These are phyloP conservation scores for Dryocosmus kuriphilus DNA, from an alignment of 2,888 invertebrate species.

Conservation along the genomic window DNA sequence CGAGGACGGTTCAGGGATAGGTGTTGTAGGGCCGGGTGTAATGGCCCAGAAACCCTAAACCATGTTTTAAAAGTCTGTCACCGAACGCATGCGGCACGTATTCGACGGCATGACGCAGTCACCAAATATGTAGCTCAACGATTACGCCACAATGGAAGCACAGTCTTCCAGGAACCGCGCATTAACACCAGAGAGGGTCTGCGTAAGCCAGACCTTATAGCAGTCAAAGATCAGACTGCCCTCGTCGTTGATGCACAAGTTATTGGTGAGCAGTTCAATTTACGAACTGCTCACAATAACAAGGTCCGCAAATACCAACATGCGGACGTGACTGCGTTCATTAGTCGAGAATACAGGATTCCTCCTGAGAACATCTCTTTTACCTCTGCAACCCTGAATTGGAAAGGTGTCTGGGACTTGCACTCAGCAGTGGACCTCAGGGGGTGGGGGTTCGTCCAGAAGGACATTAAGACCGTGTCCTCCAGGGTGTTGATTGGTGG, in stretches of 20 bases:
- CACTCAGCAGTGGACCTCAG: slow-evolving; percentile 48
- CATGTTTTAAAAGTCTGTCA: slow-evolving; percentile 68
- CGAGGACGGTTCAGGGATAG: slow-evolving; percentile 55
- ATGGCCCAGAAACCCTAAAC: slow-evolving; percentile 64
- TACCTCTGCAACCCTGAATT: slow-evolving; percentile 50
- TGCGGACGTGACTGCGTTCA: neutral
- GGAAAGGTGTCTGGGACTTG: slow-evolving; percentile 53
- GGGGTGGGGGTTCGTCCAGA: too few relatives aligned
- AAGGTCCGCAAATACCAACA: neutral
- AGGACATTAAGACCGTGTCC: slow-evolving; percentile 45
- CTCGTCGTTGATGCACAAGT: neutral
- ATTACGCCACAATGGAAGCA: slow-evolving; percentile 32
- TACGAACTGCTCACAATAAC: neutral
- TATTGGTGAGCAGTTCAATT: neutral
- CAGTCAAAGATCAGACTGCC: neutral
- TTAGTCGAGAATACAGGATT: neutral
- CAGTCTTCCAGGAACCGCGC: neutral
- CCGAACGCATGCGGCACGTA: slow-evolving; percentile 67
- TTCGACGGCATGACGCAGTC: slow-evolving; percentile 66
- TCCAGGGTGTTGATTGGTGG: slow-evolving; percentile 44
- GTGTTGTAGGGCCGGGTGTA: slow-evolving; percentile 67
- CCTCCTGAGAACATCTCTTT: slow-evolving; percentile 16
- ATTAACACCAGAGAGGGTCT: slow-evolving; percentile 17
- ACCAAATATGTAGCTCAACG: slow-evolving; percentile 43
- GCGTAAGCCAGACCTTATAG: slow-evolving; percentile 53